phyloP scores from a whole-genome alignment of 2,113 vertebrate genomes.

The Papio anubis region DNA sequence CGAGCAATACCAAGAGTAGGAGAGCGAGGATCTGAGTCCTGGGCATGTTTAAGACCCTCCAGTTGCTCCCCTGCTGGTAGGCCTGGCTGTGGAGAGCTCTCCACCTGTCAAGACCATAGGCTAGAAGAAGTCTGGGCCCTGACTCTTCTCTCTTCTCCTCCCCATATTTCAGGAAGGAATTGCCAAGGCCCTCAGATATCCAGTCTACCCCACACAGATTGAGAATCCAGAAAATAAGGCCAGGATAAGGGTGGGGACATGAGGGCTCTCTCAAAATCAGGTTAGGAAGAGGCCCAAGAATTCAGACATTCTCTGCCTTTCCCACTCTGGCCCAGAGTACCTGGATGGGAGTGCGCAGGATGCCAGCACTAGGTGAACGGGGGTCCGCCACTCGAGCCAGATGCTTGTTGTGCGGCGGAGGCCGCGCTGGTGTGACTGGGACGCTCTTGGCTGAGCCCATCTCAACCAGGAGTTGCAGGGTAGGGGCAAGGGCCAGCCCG shows the following conservation, averaged over 20 bases:
- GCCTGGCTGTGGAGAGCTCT: slow-evolving; percentile 75
- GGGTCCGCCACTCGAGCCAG: slow-evolving; percentile 87
- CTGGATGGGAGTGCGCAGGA: slow-evolving; percentile 90
- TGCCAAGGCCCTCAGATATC: background rate
- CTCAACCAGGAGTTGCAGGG: background rate
- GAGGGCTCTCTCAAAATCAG: background rate
- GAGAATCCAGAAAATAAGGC: background rate
- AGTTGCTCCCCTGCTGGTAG: background rate
- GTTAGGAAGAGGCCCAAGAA: background rate
- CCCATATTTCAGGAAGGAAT: background rate
- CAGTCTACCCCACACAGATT: background rate
- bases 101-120: slow-evolving; percentile 76
- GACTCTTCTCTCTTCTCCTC: background rate
- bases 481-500: background rate
- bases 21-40: slow-evolving; percentile 89
- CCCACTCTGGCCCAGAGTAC: slow-evolving; percentile 54
- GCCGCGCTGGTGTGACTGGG: slow-evolving; percentile 77
- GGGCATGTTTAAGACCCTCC: background rate
- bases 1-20: slow-evolving; percentile 89
- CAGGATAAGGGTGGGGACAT: background rate
- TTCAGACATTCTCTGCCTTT: background rate
- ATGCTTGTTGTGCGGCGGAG: slow-evolving; percentile 77
- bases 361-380: slow-evolving; percentile 89
- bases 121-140: background rate
- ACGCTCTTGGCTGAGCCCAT: slow-evolving; percentile 92